phyloP scores from a whole-genome alignment of 2,797 vertebrate genomes.

The Staurois parvus region DNA sequence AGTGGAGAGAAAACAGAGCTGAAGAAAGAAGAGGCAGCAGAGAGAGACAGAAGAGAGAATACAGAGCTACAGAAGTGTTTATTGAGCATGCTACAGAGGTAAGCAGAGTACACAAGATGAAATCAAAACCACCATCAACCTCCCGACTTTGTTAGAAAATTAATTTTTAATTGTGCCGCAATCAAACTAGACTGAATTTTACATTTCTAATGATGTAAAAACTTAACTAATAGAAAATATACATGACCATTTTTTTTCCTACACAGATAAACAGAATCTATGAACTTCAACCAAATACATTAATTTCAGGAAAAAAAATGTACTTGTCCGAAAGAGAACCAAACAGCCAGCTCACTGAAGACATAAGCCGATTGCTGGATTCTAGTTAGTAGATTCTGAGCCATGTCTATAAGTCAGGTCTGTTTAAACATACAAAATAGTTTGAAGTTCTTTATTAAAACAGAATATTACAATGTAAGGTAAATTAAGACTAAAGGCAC shows the following conservation, averaged over 20 bases:
- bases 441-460: slow-evolving; percentile 87
- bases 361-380: slow-evolving; percentile 77
- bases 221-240: slow-evolving; percentile 91
- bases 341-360: slow-evolving; percentile 77
- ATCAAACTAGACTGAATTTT: slow-evolving; percentile 89
- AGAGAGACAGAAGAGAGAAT: slow-evolving; percentile 88
- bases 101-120: slow-evolving; percentile 87
- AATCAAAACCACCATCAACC: slow-evolving; percentile 87
- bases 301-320: slow-evolving; percentile 75
- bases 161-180: slow-evolving; percentile 94
- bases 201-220: slow-evolving; percentile 92
- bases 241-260: slow-evolving; percentile 79
- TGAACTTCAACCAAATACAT: slow-evolving; percentile 83
- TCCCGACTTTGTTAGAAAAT: slow-evolving; percentile 91
- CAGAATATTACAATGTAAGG: slow-evolving; percentile 90
- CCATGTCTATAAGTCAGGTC: slow-evolving; percentile 83
- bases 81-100: slow-evolving; percentile 98
- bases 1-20: slow-evolving; percentile 80
- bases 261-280: slow-evolving; percentile 84
- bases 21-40: slow-evolving; percentile 84
- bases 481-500: slow-evolving; percentile 98
- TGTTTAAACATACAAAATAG: slow-evolving; percentile 85
- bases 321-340: slow-evolving; percentile 83
- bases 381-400: slow-evolving; percentile 83
- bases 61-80: slow-evolving; percentile 95